phyloP scores from a whole-genome alignment of 2,888 invertebrate species.

The Nebria brevicollis region DNA sequence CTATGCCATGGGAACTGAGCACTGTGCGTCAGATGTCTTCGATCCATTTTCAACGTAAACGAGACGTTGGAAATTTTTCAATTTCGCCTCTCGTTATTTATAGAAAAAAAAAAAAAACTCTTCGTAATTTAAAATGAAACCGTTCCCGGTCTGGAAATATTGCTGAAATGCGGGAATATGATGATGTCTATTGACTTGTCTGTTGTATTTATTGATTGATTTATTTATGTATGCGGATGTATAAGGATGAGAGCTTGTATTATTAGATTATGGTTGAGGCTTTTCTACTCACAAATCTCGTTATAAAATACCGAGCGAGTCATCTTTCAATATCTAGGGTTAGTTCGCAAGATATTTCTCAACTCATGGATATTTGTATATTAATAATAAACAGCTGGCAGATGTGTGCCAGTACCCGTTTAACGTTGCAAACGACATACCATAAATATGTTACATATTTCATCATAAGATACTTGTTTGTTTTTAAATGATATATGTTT shows the following conservation, averaged over 20 bases:
- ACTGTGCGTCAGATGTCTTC: not conserved
- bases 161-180: not conserved
- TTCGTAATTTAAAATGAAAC: not conserved
- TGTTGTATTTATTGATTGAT: not conserved
- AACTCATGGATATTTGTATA: no score
- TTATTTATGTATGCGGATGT: not conserved
- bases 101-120: not conserved
- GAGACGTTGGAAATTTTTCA: not conserved
- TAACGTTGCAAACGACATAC: no score
- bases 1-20: not conserved
- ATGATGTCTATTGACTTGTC: conserved; percentile 1
- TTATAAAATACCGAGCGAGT: not conserved
- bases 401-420: no score
- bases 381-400: no score
- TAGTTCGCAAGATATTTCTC: no score
- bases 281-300: not conserved
- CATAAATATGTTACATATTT: no score
- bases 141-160: not conserved
- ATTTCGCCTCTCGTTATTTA: not conserved
- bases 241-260: not conserved
- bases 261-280: not conserved
- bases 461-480: no score
- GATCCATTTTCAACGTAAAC: not conserved
- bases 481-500: no score
- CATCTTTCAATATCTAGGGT: no score